A percentile compares a stretch with the other conserved stretches of the same genome.
Conservation (phyloP, 2,797 vertebrate genomes). For the Eidolon dupreanum region DNA sequence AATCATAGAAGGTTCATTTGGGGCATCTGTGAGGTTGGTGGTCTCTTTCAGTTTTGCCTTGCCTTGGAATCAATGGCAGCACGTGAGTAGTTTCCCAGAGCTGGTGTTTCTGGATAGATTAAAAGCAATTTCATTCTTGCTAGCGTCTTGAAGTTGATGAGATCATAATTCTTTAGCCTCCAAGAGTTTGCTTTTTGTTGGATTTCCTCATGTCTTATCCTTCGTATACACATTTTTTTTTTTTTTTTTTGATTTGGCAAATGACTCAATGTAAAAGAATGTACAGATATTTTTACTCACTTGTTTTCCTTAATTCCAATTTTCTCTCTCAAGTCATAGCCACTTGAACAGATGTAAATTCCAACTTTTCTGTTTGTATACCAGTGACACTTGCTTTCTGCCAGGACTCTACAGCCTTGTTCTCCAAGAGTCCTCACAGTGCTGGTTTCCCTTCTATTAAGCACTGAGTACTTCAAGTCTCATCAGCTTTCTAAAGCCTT, state of each 20-base stretch:
- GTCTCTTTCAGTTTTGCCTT: not conserved
- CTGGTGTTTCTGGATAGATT: not conserved
- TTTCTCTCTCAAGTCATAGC: not conserved
- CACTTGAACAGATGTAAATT: not conserved
- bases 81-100: not conserved
- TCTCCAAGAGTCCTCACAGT: not conserved
- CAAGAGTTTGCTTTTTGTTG: fast-evolving
- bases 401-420: not conserved
- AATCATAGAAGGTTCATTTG: not conserved
- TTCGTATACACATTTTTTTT: not conserved
- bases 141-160: too few species aligned
- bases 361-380: not conserved
- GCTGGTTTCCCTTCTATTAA: not conserved
- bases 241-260: not conserved
- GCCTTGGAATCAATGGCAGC: not conserved
- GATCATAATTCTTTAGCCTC: not conserved
- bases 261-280: not conserved
- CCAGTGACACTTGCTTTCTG: not conserved
- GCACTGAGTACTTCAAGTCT: not conserved
- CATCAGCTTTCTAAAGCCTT: not conserved
- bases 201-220: not conserved
- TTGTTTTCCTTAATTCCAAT: not conserved
- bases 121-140: not conserved
- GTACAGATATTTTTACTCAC: not conserved
- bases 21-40: not conserved